These are phyloP conservation scores for Pediacus dermestoides DNA, from an alignment of 2,888 invertebrate species.

Conservation along the genomic window DNA sequence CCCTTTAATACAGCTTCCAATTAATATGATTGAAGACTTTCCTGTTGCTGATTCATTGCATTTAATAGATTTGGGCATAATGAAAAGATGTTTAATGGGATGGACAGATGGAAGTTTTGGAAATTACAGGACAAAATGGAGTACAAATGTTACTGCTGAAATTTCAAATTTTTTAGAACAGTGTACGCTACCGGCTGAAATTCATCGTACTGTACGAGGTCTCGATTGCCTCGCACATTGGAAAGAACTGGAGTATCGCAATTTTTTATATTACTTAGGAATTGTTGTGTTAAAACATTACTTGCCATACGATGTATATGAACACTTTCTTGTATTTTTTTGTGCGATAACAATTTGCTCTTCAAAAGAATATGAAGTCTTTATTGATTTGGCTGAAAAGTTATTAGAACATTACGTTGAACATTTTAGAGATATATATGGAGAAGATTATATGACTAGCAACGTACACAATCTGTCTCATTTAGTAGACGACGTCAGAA, in stretches of 20 bases:
- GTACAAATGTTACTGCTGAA: constrained; percentile 15
- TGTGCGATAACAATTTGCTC: constrained; percentile 23
- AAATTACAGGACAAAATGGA: constrained; percentile 23
- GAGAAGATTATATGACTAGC: constrained; percentile 36
- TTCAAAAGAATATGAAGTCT: constrained; percentile 14
- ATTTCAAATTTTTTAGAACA: constrained; percentile 18
- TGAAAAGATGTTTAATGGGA: constrained; percentile 19
- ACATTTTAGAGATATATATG: constrained; percentile 34
- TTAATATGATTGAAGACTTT: constrained; percentile 31
- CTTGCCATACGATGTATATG: constrained; percentile 16
- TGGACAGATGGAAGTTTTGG: constrained; percentile 22
- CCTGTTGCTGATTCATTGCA: constrained; percentile 29
- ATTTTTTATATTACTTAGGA: constrained; percentile 22
- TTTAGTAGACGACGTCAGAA: constrained; percentile 36
- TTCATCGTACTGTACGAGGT: constrained; percentile 20
- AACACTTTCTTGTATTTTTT: constrained; percentile 19
- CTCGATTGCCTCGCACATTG: constrained; percentile 19
- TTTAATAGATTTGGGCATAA: constrained; percentile 24
- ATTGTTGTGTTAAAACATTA: constrained; percentile 12
- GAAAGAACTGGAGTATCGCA: constrained; percentile 22
- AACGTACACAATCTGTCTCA: constrained; percentile 44
- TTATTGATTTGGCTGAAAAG: constrained; percentile 20
- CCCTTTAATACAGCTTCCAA: constrained; percentile 19
- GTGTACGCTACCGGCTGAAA: constrained; percentile 22
- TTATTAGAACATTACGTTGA: constrained; percentile 25